phyloP scores from a whole-genome alignment of 2,888 invertebrate species.

The Bimastos eiseni region DNA sequence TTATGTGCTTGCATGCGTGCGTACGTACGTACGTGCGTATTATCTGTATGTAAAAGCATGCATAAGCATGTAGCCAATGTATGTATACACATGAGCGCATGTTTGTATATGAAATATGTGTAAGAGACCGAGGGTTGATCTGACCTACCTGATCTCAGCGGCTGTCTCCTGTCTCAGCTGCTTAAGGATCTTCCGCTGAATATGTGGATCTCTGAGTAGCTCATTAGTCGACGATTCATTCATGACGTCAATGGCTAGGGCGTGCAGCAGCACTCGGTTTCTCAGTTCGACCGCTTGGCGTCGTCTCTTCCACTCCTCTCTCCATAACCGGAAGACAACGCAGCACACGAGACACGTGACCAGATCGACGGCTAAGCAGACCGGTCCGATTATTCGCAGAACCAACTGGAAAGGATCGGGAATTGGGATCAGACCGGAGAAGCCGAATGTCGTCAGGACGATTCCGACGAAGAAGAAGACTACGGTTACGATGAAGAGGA shows the following conservation, averaged over 20 bases:
- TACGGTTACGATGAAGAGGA: background rate
- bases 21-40: background rate
- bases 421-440: background rate
- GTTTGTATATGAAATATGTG: background rate
- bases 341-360: background rate
- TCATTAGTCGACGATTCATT: background rate
- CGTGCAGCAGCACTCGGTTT: slow-evolving; percentile 23
- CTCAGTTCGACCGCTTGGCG: slow-evolving; percentile 23
- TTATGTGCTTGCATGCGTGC: background rate
- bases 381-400: background rate
- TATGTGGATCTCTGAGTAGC: background rate
- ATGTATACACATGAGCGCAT: background rate
- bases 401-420: background rate
- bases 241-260: slow-evolving; percentile 20
- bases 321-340: slow-evolving; percentile 7
- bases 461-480: background rate
- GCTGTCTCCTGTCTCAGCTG: background rate
- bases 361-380: slow-evolving; percentile 17
- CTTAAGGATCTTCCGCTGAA: background rate
- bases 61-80: background rate
- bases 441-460: background rate
- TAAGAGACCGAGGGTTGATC: no score
- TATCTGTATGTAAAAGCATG: background rate
- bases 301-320: slow-evolving; percentile 19
- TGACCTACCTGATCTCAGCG: background rate